Percentiles rank a stretch among this genome's conserved stretches.
Conservation (phyloP, 1,140 invertebrate species). For the Aphaenogaster floridana region DNA sequence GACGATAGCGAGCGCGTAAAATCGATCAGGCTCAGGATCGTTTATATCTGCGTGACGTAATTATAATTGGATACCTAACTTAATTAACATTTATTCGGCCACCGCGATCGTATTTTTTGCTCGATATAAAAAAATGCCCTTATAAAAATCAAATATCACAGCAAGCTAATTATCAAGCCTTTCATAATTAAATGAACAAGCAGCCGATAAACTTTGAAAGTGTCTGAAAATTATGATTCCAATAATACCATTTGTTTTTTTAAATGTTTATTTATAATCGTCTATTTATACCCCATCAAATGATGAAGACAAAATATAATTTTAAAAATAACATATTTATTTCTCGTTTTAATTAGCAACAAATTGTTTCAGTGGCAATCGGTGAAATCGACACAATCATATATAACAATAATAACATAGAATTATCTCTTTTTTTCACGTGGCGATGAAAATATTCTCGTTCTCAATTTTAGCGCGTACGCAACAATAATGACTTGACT, state of each 20-base stretch:
- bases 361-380: neutral
- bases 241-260: neutral
- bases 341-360: neutral
- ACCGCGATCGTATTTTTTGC: neutral
- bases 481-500: neutral
- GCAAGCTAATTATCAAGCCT: neutral
- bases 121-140: neutral
- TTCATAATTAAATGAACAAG: neutral
- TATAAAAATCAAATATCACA: neutral
- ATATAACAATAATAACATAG: neutral
- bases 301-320: neutral
- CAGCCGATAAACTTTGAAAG: neutral
- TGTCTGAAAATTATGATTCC: neutral
- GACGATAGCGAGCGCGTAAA: neutral
- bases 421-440: neutral
- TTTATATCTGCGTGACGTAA: neutral
- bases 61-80: constrained; percentile 16
- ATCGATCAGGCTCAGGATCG: constrained; percentile 5
- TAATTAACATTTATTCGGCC: constrained; percentile 31
- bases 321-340: neutral
- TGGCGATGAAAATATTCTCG: neutral
- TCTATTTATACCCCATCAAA: neutral
- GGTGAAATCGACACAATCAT: neutral
- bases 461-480: neutral
- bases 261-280: neutral